These are phyloP conservation scores for Lomographa bimaculata DNA, from an alignment of 2,888 invertebrate genomes.

Conservation along the genomic window DNA sequence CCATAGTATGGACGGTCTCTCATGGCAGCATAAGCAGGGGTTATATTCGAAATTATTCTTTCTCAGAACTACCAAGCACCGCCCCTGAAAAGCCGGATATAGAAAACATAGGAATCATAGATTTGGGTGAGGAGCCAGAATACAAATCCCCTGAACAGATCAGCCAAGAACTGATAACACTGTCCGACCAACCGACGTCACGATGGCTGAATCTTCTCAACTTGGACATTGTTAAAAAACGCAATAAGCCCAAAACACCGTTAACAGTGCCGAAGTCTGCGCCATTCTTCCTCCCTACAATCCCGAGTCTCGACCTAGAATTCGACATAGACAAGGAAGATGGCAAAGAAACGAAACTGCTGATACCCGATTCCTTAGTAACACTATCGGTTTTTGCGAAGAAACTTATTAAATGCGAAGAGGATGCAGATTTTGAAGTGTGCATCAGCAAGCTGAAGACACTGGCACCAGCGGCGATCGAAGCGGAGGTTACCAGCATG, in stretches of 20 bases:
- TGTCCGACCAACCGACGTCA: constrained; percentile 93
- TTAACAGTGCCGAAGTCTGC: constrained; percentile 93
- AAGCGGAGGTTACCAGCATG: constrained; percentile 93
- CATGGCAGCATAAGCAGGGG: too few relatives aligned
- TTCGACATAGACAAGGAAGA: constrained; percentile 87
- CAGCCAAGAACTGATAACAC: constrained; percentile 89
- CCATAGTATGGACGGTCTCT: too few relatives aligned
- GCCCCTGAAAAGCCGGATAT: constrained; percentile 75
- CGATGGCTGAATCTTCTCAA: constrained; percentile 96
- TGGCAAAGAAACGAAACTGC: constrained; percentile 73
- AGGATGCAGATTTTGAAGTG: constrained; percentile 75
- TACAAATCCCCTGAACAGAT: constrained; percentile 91
- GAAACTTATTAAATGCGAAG: constrained; percentile 78
- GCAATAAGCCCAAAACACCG: constrained; percentile 95
- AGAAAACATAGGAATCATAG: constrained; percentile 67
- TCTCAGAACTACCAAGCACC: constrained; percentile 64
- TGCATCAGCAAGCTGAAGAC: constrained; percentile 86
- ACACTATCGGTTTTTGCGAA: constrained; percentile 89
- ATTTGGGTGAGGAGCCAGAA: constrained; percentile 77
- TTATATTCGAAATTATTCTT: too few relatives aligned
- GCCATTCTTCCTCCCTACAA: constrained; percentile 97
- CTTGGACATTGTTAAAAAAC: constrained; percentile 92
- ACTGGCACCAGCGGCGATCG: constrained; percentile 92
- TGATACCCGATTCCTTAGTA: constrained; percentile 83
- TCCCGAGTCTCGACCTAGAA: constrained; percentile 91